These are phyloP conservation scores for Triplophysa yarkandensis DNA, from an alignment of 2,797 vertebrate genomes.

Conservation along the genomic window DNA sequence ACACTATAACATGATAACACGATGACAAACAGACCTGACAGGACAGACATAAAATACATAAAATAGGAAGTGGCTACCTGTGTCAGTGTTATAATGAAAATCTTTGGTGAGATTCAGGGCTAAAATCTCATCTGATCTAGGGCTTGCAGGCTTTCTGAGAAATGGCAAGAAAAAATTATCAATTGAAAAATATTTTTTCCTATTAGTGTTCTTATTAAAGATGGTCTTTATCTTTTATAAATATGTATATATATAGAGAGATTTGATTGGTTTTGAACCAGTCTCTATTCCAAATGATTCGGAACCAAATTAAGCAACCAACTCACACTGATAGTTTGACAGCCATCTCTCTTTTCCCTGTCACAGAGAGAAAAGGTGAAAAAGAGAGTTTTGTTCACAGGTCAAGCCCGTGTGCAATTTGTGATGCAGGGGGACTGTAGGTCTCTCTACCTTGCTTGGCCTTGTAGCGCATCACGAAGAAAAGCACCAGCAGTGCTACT, in stretches of 20 bases:
- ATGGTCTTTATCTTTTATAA: background rate
- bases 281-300: no score
- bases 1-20: no score
- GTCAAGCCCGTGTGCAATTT: constrained; percentile 59
- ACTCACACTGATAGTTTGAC: constrained; percentile 82
- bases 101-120: constrained; percentile 70
- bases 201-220: background rate
- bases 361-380: constrained; percentile 71
- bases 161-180: constrained; percentile 67
- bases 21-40: background rate
- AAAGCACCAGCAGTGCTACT: constrained; percentile 48
- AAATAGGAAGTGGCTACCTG: constrained; percentile 70
- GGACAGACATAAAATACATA: constrained; percentile 28
- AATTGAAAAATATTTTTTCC: constrained; percentile 13
- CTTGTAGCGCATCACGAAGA: constrained; percentile 61
- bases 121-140: constrained; percentile 77
- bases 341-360: constrained; percentile 74
- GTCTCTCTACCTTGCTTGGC: constrained; percentile 78
- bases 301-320: constrained; percentile 65
- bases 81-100: constrained; percentile 66
- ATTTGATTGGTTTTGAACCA: background rate
- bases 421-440: constrained; percentile 68
- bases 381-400: constrained; percentile 62
- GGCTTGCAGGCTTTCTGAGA: constrained; percentile 80
- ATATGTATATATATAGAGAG: background rate